A percentile compares a stretch with the other conserved stretches of the same genome.
These are phyloP conservation scores for Choloepus hoffmanni DNA, from an alignment of 2,113 vertebrate genomes.

Conservation along the genomic window DNA sequence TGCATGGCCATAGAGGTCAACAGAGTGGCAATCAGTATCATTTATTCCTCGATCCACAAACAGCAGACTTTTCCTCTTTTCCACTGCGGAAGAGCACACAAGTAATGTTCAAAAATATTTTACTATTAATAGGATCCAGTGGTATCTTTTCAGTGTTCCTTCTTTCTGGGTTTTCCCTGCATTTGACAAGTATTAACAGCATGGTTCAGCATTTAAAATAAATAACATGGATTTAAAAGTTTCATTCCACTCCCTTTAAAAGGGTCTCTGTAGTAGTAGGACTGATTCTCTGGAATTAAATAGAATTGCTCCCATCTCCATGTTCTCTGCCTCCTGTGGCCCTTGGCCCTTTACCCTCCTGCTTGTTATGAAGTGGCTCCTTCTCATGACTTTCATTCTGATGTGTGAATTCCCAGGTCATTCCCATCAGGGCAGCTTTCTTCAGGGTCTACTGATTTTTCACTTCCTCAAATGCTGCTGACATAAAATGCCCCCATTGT, in stretches of 20 bases:
- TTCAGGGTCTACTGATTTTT: background rate
- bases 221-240: background rate
- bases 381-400: background rate
- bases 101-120: background rate
- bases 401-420: background rate
- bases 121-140: background rate
- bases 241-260: background rate
- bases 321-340: background rate
- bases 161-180: background rate
- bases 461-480: too few species aligned
- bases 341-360: too few species aligned
- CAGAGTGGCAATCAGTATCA: background rate
- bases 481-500: background rate
- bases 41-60: background rate
- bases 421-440: background rate
- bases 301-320: background rate
- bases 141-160: background rate
- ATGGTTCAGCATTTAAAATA: background rate
- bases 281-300: background rate
- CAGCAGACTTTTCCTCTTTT: background rate
- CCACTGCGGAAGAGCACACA: background rate
- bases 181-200: background rate
- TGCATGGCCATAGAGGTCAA: background rate
- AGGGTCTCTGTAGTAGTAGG: background rate
- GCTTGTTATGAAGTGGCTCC: rapidly evolving